Evolutionary conservation across 1,140 invertebrate species (phyloP), one percentile per base, ranked within the genome.

Genomic region (Laupala kohalensis): DNA sequence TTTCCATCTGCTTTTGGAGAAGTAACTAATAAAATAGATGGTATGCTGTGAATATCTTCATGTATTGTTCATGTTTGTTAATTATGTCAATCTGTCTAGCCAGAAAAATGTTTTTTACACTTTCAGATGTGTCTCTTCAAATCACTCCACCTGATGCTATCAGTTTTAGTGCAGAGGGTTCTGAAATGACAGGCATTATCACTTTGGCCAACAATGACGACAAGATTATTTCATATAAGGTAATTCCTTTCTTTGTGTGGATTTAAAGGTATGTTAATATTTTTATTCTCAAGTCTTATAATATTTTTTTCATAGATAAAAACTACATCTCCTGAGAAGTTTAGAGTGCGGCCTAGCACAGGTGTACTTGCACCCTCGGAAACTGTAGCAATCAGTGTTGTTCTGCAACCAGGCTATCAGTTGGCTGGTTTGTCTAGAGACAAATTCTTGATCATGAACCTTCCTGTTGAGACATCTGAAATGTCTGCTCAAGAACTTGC

Each of bases 261-360:
- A 25, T 25, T 67, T 4, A 12, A 27, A 29, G 67, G 9, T 23
- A 68, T 4, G 28, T 67, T 19, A 13, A 67, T 19, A 19, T 23
- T 67, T n/a, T 6, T 13, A 67, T n/a, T n/a, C n/a, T n/a, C n/a
- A n/a, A n/a, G n/a, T n/a, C n/a, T n/a, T 68, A 26, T 4, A 19
- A 1, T 28, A 12, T 19, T 27, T 68, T 25, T 25, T 75, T 80
- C 81, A 64, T 73, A 92, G 90, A 84, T 93, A 72, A 93, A 93
- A 82, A 90, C 87, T 63, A 90, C 88, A 19, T 86, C 87, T 2
- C 95, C 94, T 0, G 93, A 96, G 74, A 96, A 96, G 79, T 97
- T 95, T 79, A 83, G 92, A 64, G 95, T 97, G 0, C 85, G 92
- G 70, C 94, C 94, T 13, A 94, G 91, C 74, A 88, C 87, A 23